Evolutionary conservation across 2,888 invertebrate genomes (phyloP).

Genomic region (Amiota mariae): DNA sequence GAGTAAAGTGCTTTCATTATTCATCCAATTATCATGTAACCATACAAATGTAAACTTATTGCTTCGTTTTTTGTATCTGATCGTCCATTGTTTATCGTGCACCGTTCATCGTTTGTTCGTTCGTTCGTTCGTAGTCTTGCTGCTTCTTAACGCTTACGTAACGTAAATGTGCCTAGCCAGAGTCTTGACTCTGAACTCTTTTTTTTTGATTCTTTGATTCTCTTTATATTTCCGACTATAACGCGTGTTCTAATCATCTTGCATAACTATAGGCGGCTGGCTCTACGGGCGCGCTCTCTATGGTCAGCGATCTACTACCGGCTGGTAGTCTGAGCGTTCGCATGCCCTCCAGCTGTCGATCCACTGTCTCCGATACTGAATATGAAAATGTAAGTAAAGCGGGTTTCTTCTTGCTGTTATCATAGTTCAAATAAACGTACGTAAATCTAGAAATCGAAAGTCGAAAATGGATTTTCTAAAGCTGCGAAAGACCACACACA

Average conservation of each 20-base stretch:
- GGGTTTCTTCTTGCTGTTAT: too few species aligned
- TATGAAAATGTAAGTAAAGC: conserved; percentile 85
- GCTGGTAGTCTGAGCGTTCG: conserved; percentile 76
- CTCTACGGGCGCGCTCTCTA: conserved; percentile 76
- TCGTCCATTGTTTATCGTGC: too few species aligned
- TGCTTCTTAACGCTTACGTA: conserved; percentile 17
- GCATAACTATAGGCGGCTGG: conserved; percentile 76
- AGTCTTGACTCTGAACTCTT: conserved; percentile 29
- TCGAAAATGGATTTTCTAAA: too few species aligned
- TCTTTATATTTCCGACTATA: conserved; percentile 30
- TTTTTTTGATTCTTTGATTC: conserved; percentile 20
- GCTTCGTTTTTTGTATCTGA: neutral
- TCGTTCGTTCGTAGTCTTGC: conserved; percentile 24
- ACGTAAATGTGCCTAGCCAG: conserved; percentile 18
- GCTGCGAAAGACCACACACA: neutral
- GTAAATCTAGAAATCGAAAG: too few species aligned
- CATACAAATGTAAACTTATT: conserved; percentile 18
- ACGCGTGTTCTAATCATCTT: conserved; percentile 68
- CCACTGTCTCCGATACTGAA: conserved; percentile 95
- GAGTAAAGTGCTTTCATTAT: too few species aligned
- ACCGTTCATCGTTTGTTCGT: neutral
- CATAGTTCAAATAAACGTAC: too few species aligned
- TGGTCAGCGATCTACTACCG: conserved; percentile 76
- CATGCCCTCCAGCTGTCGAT: conserved; percentile 85
- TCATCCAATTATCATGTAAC: neutral